Percentiles rank a stretch among this genome's conserved stretches.
Conservation (phyloP, 2,888 invertebrate genomes). For the Gnatocerus cornutus region DNA sequence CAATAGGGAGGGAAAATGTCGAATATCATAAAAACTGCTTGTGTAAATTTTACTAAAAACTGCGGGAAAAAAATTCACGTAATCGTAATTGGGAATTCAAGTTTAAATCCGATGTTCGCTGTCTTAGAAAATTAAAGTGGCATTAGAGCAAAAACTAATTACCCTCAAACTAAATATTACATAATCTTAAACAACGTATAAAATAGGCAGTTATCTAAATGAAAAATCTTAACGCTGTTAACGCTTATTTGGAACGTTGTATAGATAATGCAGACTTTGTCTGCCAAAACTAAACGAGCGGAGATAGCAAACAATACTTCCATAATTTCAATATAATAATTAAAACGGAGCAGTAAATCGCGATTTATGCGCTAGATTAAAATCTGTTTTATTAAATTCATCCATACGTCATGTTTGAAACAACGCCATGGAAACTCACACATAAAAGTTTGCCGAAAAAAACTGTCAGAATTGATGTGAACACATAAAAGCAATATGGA, state of each 20-base stretch:
- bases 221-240: conserved; percentile 50
- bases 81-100: conserved; percentile 23
- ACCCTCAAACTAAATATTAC: conserved; percentile 49
- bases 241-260: conserved; percentile 42
- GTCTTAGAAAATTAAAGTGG: conserved; percentile 47
- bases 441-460: conserved; percentile 35
- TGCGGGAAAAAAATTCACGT: conserved; percentile 4
- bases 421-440: neutral
- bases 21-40: conserved; percentile 48
- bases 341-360: conserved; percentile 24
- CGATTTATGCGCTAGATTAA: conserved; percentile 31
- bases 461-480: conserved; percentile 44
- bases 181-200: conserved; percentile 48
- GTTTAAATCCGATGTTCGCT: conserved; percentile 30
- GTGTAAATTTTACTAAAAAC: conserved; percentile 44
- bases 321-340: conserved; percentile 38
- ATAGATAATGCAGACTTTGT: conserved; percentile 41
- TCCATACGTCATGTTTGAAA: conserved; percentile 14
- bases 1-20: conserved; percentile 46
- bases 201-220: conserved; percentile 49
- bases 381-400: conserved; percentile 28
- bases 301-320: conserved; percentile 34
- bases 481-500: conserved; percentile 40
- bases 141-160: conserved; percentile 49
- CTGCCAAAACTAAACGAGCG: conserved; percentile 35